Evolutionary conservation across 2,113 vertebrate species (phyloP), one percentile per base, ranked within the genome.

Genomic region (Mobula birostris): DNA sequence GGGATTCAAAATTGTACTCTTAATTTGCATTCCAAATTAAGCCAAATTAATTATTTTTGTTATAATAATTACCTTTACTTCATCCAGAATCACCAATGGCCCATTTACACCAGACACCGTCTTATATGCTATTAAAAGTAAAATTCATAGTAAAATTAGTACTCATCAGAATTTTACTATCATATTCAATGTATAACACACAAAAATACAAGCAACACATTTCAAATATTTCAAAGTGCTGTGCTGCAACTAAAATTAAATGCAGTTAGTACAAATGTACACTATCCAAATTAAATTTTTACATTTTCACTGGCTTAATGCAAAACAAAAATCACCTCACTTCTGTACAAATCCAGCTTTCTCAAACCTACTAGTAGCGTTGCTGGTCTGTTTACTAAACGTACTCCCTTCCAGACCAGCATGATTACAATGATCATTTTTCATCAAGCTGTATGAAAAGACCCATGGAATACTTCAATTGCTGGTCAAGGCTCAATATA

Each of bases 41-140:
- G 61, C 61, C 68, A 12, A 90, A 32, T 19, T 58, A 15, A 68
- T 74, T 74, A 56, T 85, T 88, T 88, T 88, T 88, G n/a, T 7
- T 8, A 40, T 63, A 79, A 70, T 40, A 90, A 95, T 96, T 95
- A 98, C 97, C 97, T 98, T 98, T 94, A 98, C 97, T 88, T 97
- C 97, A 95, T 98, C 97, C 95, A 98, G 95, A 94, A 98, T 97
- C 92, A 98, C 97, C 95, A 98, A 95, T 1, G 97, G 97, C n/a
- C 97, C 97, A 77, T 98, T 98, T 36, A 98, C 97, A 83, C 97
- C 97, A 0, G 97, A 97, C 74, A 98, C 97, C 32, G 97, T 97
- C 9, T 97, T 97, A 95, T 98, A 98, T 36, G 97, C 97, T 98
- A 95, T 76, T 96, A 95, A 58, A 94, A 61, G 91, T 63, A 88